Percentiles rank a stretch among this genome's conserved stretches.
phyloP scores from a whole-genome alignment of 2,113 vertebrate species.

The Beaufortia kweichowensis region DNA sequence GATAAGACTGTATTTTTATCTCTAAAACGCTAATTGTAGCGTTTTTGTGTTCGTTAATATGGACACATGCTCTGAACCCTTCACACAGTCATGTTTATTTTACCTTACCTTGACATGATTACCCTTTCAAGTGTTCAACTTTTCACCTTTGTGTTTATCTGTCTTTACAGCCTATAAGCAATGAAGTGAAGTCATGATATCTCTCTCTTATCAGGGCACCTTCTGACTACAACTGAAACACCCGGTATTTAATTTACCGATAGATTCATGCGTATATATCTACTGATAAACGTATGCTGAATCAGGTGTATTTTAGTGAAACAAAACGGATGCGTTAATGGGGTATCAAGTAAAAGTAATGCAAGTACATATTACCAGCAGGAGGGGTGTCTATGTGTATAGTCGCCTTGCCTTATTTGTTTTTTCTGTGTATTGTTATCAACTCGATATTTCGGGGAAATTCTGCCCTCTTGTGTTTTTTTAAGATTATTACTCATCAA shows the following conservation, averaged over 20 bases:
- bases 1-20: too few relatives aligned
- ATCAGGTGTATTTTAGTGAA: not conserved
- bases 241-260: not conserved
- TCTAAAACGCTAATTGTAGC: too few relatives aligned
- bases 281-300: not conserved
- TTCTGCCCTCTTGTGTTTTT: conserved; percentile 9
- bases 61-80: not conserved
- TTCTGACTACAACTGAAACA: not conserved
- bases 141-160: conserved; percentile 56
- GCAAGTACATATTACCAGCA: too few relatives aligned
- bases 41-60: too few relatives aligned
- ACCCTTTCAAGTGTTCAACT: conserved; percentile 42
- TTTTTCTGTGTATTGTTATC: too few relatives aligned
- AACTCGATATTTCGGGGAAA: not conserved
- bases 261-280: not conserved
- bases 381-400: too few relatives aligned
- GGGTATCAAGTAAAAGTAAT: too few relatives aligned
- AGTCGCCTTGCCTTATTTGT: too few relatives aligned
- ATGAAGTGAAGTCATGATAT: conserved; percentile 25
- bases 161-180: conserved; percentile 46
- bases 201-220: conserved; percentile 23
- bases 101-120: conserved; percentile 56
- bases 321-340: too few relatives aligned
- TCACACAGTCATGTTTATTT: conserved; percentile 16
- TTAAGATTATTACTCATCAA: not conserved